Conservation (phyloP, 2,113 vertebrate species). For the Macrotis lagotis region DNA sequence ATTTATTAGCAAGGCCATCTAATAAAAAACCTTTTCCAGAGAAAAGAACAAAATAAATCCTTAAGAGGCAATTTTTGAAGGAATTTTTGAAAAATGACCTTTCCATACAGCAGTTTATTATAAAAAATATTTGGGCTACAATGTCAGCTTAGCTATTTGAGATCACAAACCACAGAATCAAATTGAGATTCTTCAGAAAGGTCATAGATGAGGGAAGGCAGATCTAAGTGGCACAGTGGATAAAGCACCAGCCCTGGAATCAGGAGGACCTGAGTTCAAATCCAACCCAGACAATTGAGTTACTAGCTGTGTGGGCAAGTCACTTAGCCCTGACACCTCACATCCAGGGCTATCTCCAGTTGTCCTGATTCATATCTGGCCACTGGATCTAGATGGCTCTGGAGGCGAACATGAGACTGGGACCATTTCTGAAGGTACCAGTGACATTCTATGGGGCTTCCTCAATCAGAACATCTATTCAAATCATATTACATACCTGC, state of each 20-base stretch:
- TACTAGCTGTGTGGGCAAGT: too few relatives aligned
- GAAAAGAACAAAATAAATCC: background rate
- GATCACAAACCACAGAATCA: background rate
- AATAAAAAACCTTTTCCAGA: background rate
- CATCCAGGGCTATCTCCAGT: too few relatives aligned
- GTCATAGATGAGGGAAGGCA: background rate
- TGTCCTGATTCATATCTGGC: too few relatives aligned
- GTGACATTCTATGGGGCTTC: slow-evolving; percentile 47
- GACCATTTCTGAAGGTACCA: slow-evolving; percentile 27
- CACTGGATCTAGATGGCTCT: too few relatives aligned
- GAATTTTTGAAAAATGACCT: background rate
- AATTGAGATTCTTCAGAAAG: background rate
- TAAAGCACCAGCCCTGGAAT: too few relatives aligned
- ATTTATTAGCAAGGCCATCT: background rate
- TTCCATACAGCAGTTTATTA: background rate
- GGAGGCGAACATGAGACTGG: too few relatives aligned
- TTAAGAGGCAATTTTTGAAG: background rate
- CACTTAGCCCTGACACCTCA: too few relatives aligned
- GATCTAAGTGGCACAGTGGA: too few relatives aligned
- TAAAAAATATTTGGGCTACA: background rate
- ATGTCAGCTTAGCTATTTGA: background rate
- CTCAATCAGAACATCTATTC: slow-evolving; percentile 29
- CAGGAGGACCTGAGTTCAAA: too few relatives aligned
- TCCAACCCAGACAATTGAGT: too few relatives aligned
- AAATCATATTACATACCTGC: slow-evolving; percentile 26